phyloP scores from a whole-genome alignment of 1,140 invertebrate genomes.

The Portunus trituberculatus region DNA sequence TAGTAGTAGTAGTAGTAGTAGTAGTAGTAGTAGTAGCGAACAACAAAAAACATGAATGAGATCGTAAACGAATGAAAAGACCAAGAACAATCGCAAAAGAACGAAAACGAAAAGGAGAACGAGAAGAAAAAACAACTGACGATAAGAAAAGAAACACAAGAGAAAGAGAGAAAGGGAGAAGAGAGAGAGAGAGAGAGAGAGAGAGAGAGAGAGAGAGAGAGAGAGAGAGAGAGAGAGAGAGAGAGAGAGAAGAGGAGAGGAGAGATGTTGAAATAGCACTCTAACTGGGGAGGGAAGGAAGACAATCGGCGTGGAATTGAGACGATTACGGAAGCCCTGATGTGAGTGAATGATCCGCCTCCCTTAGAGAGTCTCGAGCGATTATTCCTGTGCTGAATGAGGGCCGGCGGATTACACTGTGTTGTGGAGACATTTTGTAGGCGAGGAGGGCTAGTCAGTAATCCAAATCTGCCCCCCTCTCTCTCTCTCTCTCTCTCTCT shows the following conservation, averaged over 20 bases:
- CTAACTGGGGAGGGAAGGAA: neutral
- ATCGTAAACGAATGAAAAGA: neutral
- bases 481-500: no score
- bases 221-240: conserved; percentile 59
- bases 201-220: conserved; percentile 57
- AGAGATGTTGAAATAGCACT: conserved; percentile 31
- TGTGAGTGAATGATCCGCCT: neutral
- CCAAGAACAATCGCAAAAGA: neutral
- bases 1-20: conserved; percentile 8
- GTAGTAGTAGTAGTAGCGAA: neutral
- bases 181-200: neutral
- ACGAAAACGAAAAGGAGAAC: neutral
- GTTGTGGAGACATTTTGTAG: neutral
- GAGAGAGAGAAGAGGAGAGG: neutral
- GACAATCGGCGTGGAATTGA: neutral
- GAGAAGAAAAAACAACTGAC: neutral
- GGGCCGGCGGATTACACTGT: neutral
- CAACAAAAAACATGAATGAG: neutral
- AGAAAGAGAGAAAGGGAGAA: neutral
- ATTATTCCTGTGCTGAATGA: neutral
- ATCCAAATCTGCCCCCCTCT: no score
- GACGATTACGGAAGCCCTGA: conserved; percentile 18
- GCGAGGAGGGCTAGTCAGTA: neutral
- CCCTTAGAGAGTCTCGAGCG: neutral
- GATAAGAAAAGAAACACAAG: neutral